Percentiles rank a stretch among this genome's conserved stretches.
Evolutionary conservation across 2,797 vertebrate species (phyloP).

Genomic region (Forpus xanthops): DNA sequence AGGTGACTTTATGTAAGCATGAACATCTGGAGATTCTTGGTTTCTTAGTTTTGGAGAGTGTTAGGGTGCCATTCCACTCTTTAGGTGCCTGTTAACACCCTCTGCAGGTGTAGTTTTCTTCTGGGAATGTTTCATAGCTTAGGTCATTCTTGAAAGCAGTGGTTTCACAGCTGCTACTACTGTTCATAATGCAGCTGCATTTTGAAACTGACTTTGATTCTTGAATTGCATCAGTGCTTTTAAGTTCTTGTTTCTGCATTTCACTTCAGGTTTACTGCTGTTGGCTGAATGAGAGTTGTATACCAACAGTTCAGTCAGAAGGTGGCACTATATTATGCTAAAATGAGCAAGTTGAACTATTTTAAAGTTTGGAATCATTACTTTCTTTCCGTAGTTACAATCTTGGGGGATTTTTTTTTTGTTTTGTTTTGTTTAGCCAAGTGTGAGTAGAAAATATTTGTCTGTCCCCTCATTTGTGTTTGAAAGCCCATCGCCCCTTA

Average conservation of each 20-base stretch:
- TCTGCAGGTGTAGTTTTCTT: neutral
- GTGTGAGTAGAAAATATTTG: neutral
- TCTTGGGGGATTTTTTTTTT: neutral
- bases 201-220: neutral
- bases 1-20: neutral
- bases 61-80: neutral
- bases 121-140: neutral
- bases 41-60: neutral
- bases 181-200: neutral
- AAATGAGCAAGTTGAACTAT: neutral
- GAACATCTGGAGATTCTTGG: neutral
- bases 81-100: neutral
- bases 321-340: neutral
- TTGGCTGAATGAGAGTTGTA: neutral
- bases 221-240: neutral
- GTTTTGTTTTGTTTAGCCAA: neutral
- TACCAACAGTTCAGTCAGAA: neutral
- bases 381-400: neutral
- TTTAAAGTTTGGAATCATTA: neutral
- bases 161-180: neutral
- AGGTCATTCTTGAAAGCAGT: neutral
- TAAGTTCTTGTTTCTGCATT: neutral
- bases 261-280: neutral
- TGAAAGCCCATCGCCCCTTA: fast-evolving
- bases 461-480: neutral